Evolutionary conservation across 1,140 invertebrate species (phyloP).

Genomic region (Solenopsis invicta): DNA sequence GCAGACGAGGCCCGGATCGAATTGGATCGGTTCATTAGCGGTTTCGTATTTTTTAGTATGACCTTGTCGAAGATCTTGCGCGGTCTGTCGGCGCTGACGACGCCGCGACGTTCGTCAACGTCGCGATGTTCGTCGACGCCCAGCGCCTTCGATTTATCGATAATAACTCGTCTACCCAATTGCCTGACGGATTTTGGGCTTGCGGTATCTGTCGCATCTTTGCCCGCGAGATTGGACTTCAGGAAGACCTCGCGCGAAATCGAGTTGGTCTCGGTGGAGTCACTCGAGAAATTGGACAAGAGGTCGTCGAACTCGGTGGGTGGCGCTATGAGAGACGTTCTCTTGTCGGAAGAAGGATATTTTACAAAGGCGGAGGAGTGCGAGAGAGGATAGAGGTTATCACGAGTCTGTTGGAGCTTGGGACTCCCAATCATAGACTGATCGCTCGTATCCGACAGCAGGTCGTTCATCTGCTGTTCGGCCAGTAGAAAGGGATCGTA

Average conservation of each 20-base stretch:
- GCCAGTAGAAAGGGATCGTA: constrained; percentile 91
- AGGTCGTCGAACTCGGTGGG: constrained; percentile 84
- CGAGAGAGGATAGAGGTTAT: constrained; percentile 79
- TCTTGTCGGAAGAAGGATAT: constrained; percentile 78
- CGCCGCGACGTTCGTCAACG: constrained; percentile 59
- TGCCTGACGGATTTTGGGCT: constrained; percentile 58
- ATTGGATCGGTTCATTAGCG: constrained; percentile 69
- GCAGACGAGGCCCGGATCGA: constrained; percentile 77
- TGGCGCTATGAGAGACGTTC: constrained; percentile 84
- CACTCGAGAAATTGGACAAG: constrained; percentile 79
- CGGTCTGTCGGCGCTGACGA: constrained; percentile 56
- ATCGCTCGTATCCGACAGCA: constrained; percentile 86
- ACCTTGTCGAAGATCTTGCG: constrained; percentile 71
- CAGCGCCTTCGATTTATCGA: constrained; percentile 81
- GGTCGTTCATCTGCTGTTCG: constrained; percentile 90
- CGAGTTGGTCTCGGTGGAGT: constrained; percentile 83
- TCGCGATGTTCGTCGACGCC: constrained; percentile 73
- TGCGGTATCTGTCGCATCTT: not conserved
- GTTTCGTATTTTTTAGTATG: constrained; percentile 55
- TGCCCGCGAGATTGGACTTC: constrained; percentile 5
- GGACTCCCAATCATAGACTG: constrained; percentile 76
- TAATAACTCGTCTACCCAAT: constrained; percentile 79
- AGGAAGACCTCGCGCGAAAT: constrained; percentile 75
- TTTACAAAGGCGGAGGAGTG: constrained; percentile 85
- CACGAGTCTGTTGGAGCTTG: constrained; percentile 52